phyloP scores from a whole-genome alignment of 1,140 invertebrate species.

The Marisa cornuarietis region DNA sequence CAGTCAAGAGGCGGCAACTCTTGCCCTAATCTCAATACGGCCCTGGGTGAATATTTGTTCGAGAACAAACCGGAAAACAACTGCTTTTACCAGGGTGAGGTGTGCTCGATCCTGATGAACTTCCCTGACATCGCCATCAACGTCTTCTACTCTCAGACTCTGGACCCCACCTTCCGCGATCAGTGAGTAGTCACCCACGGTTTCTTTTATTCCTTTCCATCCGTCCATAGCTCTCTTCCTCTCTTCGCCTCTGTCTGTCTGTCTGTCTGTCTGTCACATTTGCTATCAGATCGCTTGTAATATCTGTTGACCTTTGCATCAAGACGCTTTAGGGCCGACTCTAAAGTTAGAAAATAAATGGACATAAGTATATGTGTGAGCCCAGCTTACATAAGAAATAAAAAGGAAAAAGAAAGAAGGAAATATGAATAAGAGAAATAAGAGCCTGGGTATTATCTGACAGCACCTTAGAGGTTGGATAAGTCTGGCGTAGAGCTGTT shows the following conservation, averaged over 20 bases:
- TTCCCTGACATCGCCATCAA: background rate
- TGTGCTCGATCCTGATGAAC: background rate
- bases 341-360: no score
- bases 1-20: background rate
- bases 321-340: no score
- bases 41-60: background rate
- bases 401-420: no score
- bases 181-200: background rate
- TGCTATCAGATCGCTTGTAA: no score
- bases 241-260: background rate
- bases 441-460: no score
- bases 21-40: background rate
- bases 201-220: background rate
- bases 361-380: no score
- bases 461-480: no score
- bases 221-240: background rate
- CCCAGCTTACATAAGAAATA: no score
- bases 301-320: no score
- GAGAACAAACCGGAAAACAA: constrained; percentile 1
- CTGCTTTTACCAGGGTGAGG: background rate
- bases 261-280: background rate
- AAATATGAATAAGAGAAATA: no score
- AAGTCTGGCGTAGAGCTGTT: no score
- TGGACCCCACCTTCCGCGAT: background rate
- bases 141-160: background rate